Evolutionary conservation across 2,888 invertebrate species (phyloP).

Genomic region (Phalera bucephala): DNA sequence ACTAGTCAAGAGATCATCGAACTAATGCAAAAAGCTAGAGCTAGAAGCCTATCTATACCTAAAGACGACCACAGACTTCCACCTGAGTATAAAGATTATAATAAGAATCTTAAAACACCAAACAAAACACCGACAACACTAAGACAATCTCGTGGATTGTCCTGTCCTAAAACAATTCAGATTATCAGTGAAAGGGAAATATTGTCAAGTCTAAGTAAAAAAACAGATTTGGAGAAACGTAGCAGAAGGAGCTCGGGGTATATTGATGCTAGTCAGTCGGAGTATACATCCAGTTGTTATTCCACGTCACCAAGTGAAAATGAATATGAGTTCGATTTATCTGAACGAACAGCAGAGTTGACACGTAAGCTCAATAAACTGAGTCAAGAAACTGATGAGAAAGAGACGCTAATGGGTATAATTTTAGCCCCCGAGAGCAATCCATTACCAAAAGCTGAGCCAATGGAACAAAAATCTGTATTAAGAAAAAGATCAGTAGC

Average conservation of each 20-base stretch:
- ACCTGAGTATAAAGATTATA: slow-evolving; percentile 55
- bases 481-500: slow-evolving; percentile 57
- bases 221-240: slow-evolving; percentile 54
- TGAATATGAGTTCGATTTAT: slow-evolving; percentile 76
- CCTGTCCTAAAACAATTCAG: slow-evolving; percentile 79
- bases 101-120: slow-evolving; percentile 81
- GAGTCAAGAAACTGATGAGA: slow-evolving; percentile 63
- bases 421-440: slow-evolving; percentile 48
- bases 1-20: slow-evolving; percentile 76
- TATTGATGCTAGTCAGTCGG: slow-evolving; percentile 78
- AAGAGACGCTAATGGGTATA: slow-evolving; percentile 47
- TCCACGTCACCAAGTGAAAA: slow-evolving; percentile 79
- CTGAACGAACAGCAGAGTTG: slow-evolving; percentile 70
- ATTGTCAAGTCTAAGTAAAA: slow-evolving; percentile 72
- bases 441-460: slow-evolving; percentile 22
- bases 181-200: slow-evolving; percentile 78
- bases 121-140: slow-evolving; percentile 68
- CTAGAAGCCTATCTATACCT: slow-evolving; percentile 76
- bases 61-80: slow-evolving; percentile 73
- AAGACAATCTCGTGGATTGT: slow-evolving; percentile 65
- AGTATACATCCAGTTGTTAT: slow-evolving; percentile 78
- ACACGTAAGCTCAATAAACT: slow-evolving; percentile 69
- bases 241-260: slow-evolving; percentile 74
- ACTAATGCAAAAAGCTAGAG: slow-evolving; percentile 74
- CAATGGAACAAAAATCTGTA: slow-evolving; percentile 43